Conservation (phyloP, 2,797 vertebrate genomes). For the Botia almorhae region DNA sequence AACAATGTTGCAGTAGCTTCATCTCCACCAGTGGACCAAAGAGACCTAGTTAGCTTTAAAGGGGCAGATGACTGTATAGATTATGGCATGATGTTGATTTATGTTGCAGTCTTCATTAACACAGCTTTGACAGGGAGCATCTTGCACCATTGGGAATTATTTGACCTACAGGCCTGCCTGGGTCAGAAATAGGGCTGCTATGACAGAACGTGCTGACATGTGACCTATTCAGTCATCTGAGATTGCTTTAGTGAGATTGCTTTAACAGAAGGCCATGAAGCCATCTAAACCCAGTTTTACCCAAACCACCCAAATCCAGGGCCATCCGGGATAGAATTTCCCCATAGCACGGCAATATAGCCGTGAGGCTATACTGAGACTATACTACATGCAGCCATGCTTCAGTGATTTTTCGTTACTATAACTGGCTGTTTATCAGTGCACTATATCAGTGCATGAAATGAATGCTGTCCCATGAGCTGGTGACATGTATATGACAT, state of each 20-base stretch:
- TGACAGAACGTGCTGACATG: conserved; percentile 32
- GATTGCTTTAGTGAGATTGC: conserved; percentile 23
- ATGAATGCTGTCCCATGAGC: conserved; percentile 14
- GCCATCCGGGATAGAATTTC: not conserved
- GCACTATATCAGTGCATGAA: not conserved
- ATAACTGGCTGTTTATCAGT: not conserved
- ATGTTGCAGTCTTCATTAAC: not conserved
- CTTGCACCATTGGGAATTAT: not conserved
- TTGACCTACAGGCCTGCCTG: conserved; percentile 22
- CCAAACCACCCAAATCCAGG: not conserved
- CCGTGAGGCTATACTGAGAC: not conserved
- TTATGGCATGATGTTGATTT: conserved; percentile 22
- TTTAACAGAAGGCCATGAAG: conserved; percentile 6
- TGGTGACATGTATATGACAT: not conserved
- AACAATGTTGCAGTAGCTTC: no score
- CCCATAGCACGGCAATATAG: not conserved
- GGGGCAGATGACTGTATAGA: conserved; percentile 34
- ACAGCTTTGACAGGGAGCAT: conserved; percentile 6
- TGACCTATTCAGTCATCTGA: conserved; percentile 9
- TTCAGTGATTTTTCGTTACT: not conserved
- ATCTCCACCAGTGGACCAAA: not conserved
- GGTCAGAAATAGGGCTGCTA: conserved; percentile 7
- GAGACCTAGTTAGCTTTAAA: not conserved
- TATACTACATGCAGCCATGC: not conserved
- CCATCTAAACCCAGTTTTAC: conserved; percentile 3